Evolutionary conservation across 2,797 vertebrate genomes (phyloP), one percentile per base, ranked within the genome.

Genomic region (Danio aesculapii): DNA sequence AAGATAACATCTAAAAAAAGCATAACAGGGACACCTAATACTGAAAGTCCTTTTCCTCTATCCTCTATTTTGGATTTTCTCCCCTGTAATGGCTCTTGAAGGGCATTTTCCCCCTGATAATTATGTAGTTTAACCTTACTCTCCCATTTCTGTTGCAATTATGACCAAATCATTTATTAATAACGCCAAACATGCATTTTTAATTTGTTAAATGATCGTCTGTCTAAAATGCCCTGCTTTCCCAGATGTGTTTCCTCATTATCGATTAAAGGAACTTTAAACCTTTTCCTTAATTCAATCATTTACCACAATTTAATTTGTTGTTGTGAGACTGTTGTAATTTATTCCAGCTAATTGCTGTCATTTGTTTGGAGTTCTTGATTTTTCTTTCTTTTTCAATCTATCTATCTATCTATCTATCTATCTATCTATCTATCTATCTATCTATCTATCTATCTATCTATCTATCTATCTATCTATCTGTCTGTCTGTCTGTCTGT

Each of bases 111-210:
- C 49, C 19, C 41, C 75, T 13, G 9, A 80, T 41, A 43, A 53
- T 30, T 75, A n/a, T 12, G 9, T 69, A 17, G 75, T 88, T 82
- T 68, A 87, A 46, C 86, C 47, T 57, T 58, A 77, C 49, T 63
- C 85, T 81, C 53, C 68, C 66, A 79, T 79, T 81, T 75, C 70
- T 57, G 59, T 62, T 57, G 62, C 75, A 83, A 80, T 84, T 83
- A 86, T 81, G 71, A 83, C 72, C 76, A 58, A 77, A 89, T 88
- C 6, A 86, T 86, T 85, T 88, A 87, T 88, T 87, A 81, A 86
- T 89, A 85, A 75, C 79, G 43, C 57, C 52, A 58, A 58, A 66
- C 69, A 84, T 81, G 71, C 68, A 85, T 85, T 86, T 85, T 85
- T 77, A 57, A 81, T 85, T 85, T 77, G 68, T 81, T 61, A 87